Percentiles rank a stretch among this genome's conserved stretches.
These are phyloP conservation scores for Diachrysia chrysitis DNA, from an alignment of 2,888 invertebrate genomes.

Conservation along the genomic window DNA sequence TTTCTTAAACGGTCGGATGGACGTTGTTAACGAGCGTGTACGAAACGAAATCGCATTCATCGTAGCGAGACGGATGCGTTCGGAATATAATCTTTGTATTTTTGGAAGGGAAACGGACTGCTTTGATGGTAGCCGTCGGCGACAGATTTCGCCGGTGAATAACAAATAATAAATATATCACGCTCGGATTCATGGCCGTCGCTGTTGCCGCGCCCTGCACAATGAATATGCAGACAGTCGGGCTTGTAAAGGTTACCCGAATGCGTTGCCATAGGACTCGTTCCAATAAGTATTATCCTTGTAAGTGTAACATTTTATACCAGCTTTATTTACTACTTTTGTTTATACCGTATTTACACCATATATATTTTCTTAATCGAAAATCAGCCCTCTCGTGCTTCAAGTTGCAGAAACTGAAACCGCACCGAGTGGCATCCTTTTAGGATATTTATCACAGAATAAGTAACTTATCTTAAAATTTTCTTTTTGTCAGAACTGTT, in stretches of 20 bases:
- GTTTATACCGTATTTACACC: slow-evolving; percentile 19
- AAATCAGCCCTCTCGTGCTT: neutral
- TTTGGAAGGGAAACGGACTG: slow-evolving; percentile 79
- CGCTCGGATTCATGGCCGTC: slow-evolving; percentile 78
- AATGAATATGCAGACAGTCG: slow-evolving; percentile 65
- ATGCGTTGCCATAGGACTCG: slow-evolving; percentile 68
- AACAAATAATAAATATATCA: slow-evolving; percentile 76
- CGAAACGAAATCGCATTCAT: slow-evolving; percentile 70
- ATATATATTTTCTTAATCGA: slow-evolving; percentile 29
- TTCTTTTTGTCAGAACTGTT: neutral
- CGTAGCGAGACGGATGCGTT: slow-evolving; percentile 76
- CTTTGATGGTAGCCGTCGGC: slow-evolving; percentile 76
- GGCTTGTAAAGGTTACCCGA: slow-evolving; percentile 79
- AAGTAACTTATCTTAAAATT: too few species aligned
- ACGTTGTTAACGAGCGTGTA: slow-evolving; percentile 69
- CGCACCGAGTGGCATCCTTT: neutral
- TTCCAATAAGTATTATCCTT: slow-evolving; percentile 56
- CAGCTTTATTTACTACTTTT: slow-evolving; percentile 32
- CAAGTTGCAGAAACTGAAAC: neutral
- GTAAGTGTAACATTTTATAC: slow-evolving; percentile 27
- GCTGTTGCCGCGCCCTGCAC: slow-evolving; percentile 62
- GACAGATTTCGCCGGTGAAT: slow-evolving; percentile 81
- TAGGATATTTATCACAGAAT: too few species aligned
- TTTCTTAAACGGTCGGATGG: slow-evolving; percentile 58
- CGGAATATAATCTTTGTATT: slow-evolving; percentile 78